These are phyloP conservation scores for Erannis defoliaria DNA, from an alignment of 2,888 invertebrate genomes.

Conservation along the genomic window DNA sequence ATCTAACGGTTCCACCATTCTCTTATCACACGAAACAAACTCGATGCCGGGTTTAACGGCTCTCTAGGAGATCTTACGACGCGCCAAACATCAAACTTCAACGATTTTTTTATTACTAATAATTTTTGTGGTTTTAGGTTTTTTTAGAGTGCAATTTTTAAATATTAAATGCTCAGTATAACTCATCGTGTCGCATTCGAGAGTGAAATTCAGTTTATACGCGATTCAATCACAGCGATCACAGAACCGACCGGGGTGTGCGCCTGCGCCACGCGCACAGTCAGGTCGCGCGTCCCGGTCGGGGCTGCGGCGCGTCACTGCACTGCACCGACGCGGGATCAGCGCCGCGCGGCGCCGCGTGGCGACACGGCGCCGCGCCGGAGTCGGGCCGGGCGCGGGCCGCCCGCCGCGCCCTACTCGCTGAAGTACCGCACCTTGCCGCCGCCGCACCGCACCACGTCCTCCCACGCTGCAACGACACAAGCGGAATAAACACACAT, in stretches of 20 bases:
- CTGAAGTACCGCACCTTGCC: constrained; percentile 81
- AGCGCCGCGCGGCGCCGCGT: neutral
- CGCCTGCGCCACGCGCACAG: neutral
- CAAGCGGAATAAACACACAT: neutral
- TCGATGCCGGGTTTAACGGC: neutral
- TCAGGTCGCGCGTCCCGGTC: neutral
- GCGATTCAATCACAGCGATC: constrained; percentile 54
- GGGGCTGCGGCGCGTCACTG: constrained; percentile 2
- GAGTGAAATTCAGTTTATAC: constrained; percentile 53
- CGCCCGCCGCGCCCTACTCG: constrained; percentile 60
- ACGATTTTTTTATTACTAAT: constrained; percentile 48
- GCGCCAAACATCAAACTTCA: constrained; percentile 54
- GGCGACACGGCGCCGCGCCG: neutral
- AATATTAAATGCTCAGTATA: constrained; percentile 65
- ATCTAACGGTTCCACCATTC: constrained; percentile 25
- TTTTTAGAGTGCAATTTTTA: constrained; percentile 59
- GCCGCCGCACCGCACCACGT: constrained; percentile 85
- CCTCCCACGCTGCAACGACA: constrained; percentile 90
- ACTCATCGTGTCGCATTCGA: constrained; percentile 45
- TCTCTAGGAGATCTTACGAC: constrained; percentile 25
- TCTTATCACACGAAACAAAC: constrained; percentile 21
- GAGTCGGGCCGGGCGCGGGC: constrained; percentile 15
- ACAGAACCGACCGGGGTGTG: constrained; percentile 1
- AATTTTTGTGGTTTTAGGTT: constrained; percentile 53
- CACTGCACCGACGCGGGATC: neutral